Base-by-base conservation (phyloP, 1,140 invertebrate genomes). In the Heliconius himera region DNA sequence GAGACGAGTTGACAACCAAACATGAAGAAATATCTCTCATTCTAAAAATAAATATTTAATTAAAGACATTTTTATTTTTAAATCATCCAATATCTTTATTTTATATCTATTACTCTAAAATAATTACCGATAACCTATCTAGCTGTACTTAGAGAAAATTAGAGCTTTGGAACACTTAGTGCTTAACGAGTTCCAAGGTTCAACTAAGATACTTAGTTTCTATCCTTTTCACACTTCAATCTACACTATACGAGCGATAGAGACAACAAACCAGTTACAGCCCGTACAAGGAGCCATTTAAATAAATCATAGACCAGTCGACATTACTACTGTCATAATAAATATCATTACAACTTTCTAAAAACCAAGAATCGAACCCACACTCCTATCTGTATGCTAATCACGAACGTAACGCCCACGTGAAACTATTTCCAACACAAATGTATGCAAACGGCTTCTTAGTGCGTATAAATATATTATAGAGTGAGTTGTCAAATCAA, bases 261-360 rank as follows among this genome's bases (percentile, higher is more conserved):
- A 79, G 73, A 79, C 73, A 81, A 33, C 60, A 51, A 81, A 77
- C 80, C 70, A 54, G 73, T 77, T 74, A 77, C 76, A 78, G 73
- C 22, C 79, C 79, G 76, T 73, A 80, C 60, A 81, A 77, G 79
- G 79, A 77, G 79, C 76, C 79, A 81, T 86, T 86, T 84, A 81
- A 83, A 87, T 86, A 88, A 86, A 88, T 88, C 87, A 85, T 85
- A 83, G 81, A 72, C 82, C 41, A 85, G 81, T 83, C 82, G 76
- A 77, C 80, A 82, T 82, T 80, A 83, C 78, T 80, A 77, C 79
- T 84, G 85, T 87, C 84, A 86, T 85, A 87, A 85, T 87, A 88
- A 86, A 86, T 86, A 86, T 81, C 85, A 83, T 83, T 82, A 81
- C 84, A 86, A 84, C 88, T 89, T 89, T 89, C 87, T 89, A 89